phyloP scores from a whole-genome alignment of 35 echinoderm and acorn worm species.

The Heliocidaris tuberculata region DNA sequence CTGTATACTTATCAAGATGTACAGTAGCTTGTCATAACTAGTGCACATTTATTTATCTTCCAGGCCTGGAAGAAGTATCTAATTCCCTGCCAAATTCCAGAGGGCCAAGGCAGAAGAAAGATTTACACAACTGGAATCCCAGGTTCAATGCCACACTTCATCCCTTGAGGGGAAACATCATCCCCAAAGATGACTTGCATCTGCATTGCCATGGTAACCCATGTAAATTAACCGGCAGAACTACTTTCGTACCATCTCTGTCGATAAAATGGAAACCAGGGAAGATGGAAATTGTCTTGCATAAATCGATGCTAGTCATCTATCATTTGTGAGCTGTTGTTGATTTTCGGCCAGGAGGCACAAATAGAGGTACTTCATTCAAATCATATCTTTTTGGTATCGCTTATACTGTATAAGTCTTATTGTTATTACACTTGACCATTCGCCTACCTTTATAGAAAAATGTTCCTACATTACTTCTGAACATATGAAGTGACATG shows the following conservation, averaged over 20 bases:
- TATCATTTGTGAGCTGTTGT: constrained; percentile 16
- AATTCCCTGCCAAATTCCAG: constrained; percentile 10
- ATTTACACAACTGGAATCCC: constrained; percentile 21
- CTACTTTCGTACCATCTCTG: background rate
- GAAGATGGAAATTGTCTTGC: background rate
- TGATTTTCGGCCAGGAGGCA: background rate
- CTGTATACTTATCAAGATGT: background rate
- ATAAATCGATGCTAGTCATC: constrained; percentile 3
- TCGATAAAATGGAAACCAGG: background rate
- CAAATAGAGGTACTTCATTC: background rate
- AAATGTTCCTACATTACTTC: background rate
- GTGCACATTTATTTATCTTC: background rate
- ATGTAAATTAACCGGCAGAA: constrained; percentile 27
- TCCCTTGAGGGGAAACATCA: constrained; percentile 18
- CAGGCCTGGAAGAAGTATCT: background rate
- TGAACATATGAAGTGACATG: background rate
- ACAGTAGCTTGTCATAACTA: background rate
- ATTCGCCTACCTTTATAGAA: too few species aligned
- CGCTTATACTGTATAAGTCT: too few species aligned
- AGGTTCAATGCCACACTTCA: constrained; percentile 35
- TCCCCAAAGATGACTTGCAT: constrained; percentile 28
- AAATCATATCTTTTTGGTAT: too few species aligned
- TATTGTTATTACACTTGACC: too few species aligned
- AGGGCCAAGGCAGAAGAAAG: background rate
- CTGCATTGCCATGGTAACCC: constrained; percentile 27